Evolutionary conservation across 1,140 invertebrate species (phyloP).

Genomic region (Diploscapter pachys): DNA sequence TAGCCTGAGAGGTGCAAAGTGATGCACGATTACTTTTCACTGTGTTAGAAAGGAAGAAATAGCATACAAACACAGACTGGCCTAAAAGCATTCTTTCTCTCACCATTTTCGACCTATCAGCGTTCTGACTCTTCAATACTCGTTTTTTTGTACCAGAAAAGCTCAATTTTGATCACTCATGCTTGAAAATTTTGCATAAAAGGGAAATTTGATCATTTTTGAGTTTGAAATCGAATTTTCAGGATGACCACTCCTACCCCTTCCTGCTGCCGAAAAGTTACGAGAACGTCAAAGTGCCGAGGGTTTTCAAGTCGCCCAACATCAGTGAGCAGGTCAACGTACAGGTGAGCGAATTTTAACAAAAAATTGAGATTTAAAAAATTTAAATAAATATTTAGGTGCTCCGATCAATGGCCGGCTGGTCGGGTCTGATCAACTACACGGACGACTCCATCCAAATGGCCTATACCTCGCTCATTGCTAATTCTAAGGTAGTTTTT

Average conservation of each 20-base stretch:
- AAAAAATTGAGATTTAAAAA: conserved; percentile 59
- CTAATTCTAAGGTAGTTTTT: conserved; percentile 69
- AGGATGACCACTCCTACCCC: conserved; percentile 75
- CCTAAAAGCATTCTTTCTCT: too few species aligned
- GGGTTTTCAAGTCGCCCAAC: conserved; percentile 52
- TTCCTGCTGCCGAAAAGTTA: conserved; percentile 87
- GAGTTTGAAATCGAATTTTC: conserved; percentile 70
- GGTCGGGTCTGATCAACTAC: conserved; percentile 83
- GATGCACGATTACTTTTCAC: too few species aligned
- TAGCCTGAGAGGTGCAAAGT: too few species aligned
- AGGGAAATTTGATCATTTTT: too few species aligned
- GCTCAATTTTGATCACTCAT: too few species aligned
- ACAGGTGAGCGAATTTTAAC: conserved; percentile 7
- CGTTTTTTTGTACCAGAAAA: too few species aligned
- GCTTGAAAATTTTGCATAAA: conserved; percentile 54
- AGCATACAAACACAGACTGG: too few species aligned
- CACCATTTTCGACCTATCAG: too few species aligned
- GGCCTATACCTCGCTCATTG: conserved; percentile 87
- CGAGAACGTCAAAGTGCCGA: conserved; percentile 60
- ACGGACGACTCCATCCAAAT: conserved; percentile 64
- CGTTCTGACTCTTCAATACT: too few species aligned
- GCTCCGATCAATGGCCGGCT: conserved; percentile 79
- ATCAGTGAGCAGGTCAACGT: conserved; percentile 21
- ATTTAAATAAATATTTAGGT: conserved; percentile 67
- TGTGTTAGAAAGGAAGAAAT: too few species aligned